These are phyloP conservation scores for Orgyia antiqua DNA, from an alignment of 2,888 invertebrate genomes.

Conservation along the genomic window DNA sequence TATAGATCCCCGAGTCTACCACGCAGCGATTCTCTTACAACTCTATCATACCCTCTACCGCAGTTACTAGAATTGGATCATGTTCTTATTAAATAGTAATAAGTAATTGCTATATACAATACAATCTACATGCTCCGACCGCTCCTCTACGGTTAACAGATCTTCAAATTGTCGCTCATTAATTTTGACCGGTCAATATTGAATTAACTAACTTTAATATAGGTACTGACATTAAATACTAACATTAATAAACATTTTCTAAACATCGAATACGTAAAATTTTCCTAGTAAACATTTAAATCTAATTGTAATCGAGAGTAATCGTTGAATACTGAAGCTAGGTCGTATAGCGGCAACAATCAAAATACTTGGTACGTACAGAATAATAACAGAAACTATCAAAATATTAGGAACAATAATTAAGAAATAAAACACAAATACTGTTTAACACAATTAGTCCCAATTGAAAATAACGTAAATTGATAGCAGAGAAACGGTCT, in stretches of 20 bases:
- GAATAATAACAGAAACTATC: too few relatives aligned
- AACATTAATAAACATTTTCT: constrained; percentile 28
- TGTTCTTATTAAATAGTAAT: constrained; percentile 43
- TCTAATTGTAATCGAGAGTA: constrained; percentile 10
- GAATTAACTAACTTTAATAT: constrained; percentile 8
- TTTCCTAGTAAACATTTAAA: constrained; percentile 17
- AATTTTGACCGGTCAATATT: constrained; percentile 7
- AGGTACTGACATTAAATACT: constrained; percentile 15
- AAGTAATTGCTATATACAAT: constrained; percentile 54
- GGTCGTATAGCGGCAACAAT: constrained; percentile 5
- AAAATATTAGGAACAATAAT: constrained; percentile 13
- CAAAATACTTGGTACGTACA: too few relatives aligned
- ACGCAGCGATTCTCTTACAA: constrained; percentile 26
- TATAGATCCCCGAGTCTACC: too few relatives aligned
- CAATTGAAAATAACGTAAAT: too few relatives aligned
- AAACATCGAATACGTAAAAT: constrained; percentile 15
- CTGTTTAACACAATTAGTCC: too few relatives aligned
- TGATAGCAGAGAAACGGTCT: constrained; percentile 42
- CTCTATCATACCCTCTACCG: constrained; percentile 36
- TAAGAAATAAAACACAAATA: constrained; percentile 23
- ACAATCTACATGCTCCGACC: constrained; percentile 51
- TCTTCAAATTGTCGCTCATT: constrained; percentile 7
- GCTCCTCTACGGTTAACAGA: constrained; percentile 37
- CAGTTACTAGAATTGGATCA: constrained; percentile 43
- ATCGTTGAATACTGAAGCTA: constrained; percentile 7